phyloP scores from a whole-genome alignment of 2,797 vertebrate genomes.

The Chelonia mydas region DNA sequence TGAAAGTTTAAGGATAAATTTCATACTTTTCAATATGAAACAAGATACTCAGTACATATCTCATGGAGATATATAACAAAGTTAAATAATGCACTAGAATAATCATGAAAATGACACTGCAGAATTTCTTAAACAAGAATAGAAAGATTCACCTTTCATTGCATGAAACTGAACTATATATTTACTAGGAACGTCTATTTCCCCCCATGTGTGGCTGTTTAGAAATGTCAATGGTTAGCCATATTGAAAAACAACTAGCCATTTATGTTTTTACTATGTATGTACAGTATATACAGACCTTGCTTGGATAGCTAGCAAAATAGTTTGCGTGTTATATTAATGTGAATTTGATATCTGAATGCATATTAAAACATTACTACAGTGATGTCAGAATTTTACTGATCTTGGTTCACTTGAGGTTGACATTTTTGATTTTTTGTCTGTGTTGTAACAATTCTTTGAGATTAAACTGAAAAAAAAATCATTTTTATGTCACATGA shows the following conservation, averaged over 20 bases:
- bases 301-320: slow-evolving; percentile 23
- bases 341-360: slow-evolving; percentile 27
- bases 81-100: slow-evolving; percentile 53
- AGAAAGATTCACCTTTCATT: slow-evolving; percentile 62
- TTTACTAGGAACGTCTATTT: slow-evolving; percentile 46
- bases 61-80: slow-evolving; percentile 91
- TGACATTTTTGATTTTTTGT: not conserved
- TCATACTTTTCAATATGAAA: slow-evolving; percentile 99
- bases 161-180: slow-evolving; percentile 54
- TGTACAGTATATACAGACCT: slow-evolving; percentile 82
- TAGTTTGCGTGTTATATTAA: not conserved
- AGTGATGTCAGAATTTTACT: slow-evolving; percentile 11
- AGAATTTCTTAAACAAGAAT: slow-evolving; percentile 57
- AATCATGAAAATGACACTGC: slow-evolving; percentile 48
- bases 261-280: slow-evolving; percentile 63
- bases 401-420: slow-evolving; percentile 32
- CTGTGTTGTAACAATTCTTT: not conserved
- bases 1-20: slow-evolving; percentile 84
- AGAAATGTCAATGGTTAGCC: slow-evolving; percentile 72
- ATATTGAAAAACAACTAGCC: slow-evolving; percentile 71
- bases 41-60: slow-evolving; percentile 87
- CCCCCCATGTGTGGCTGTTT: slow-evolving; percentile 48
- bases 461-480: not conserved
- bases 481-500: not conserved
- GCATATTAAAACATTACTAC: not conserved